A percentile compares a stretch with the other conserved stretches of the same genome.
These are phyloP conservation scores for Linepithema humile DNA, from an alignment of 1,140 invertebrate genomes.

Conservation along the genomic window DNA sequence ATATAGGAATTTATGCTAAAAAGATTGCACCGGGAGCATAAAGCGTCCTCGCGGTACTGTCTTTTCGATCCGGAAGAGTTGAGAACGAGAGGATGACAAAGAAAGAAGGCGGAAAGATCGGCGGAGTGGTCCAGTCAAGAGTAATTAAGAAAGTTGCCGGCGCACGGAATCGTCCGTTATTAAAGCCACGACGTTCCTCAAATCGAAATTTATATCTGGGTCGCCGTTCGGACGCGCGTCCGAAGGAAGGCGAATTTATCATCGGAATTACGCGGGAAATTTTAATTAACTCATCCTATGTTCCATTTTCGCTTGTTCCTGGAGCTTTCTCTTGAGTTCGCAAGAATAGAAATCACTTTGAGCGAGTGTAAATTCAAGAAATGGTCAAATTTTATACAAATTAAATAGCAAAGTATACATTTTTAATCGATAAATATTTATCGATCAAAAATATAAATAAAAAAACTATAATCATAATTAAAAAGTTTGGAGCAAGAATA, in stretches of 20 bases:
- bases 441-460: background rate
- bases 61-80: conserved; percentile 27
- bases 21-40: background rate
- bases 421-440: no score
- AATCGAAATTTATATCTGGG: conserved; percentile 71
- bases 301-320: conserved; percentile 15
- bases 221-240: conserved; percentile 38
- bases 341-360: conserved; percentile 4
- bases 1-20: conserved; percentile 14
- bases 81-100: background rate
- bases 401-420: background rate
- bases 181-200: conserved; percentile 62
- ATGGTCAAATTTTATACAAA: background rate
- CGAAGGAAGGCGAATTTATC: conserved; percentile 64
- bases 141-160: conserved; percentile 72
- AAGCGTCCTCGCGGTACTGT: background rate
- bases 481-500: background rate
- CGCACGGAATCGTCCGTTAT: conserved; percentile 63
- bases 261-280: conserved; percentile 65
- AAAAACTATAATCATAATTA: background rate
- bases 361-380: background rate
- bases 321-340: background rate
- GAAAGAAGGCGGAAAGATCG: conserved; percentile 13
- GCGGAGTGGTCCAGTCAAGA: conserved; percentile 21
- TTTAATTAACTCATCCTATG: conserved; percentile 70